phyloP scores from a whole-genome alignment of 2,888 invertebrate genomes.

The Zonitis immaculata region DNA sequence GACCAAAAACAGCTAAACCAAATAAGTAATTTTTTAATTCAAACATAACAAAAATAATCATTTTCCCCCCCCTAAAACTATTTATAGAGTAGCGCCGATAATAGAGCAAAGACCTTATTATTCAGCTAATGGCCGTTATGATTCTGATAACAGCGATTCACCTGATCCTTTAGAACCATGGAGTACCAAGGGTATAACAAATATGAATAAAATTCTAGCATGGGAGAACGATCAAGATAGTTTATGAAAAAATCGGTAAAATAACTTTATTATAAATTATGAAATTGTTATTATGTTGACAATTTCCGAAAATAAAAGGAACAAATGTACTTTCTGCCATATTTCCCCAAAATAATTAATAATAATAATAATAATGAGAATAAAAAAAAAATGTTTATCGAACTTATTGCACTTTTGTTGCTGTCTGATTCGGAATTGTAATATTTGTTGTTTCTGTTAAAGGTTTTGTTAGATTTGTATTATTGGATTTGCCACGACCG shows the following conservation, averaged over 20 bases:
- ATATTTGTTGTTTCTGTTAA: slow-evolving; percentile 46
- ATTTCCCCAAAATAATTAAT: neutral
- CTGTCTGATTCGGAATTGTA: slow-evolving; percentile 32
- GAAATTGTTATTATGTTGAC: neutral
- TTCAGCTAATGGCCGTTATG: slow-evolving; percentile 42
- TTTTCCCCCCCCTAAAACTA: no score
- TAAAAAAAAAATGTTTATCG: neutral
- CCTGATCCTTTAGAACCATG: slow-evolving; percentile 67
- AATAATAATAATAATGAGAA: no score
- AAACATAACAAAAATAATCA: no score
- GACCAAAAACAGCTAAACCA: slow-evolving; percentile 42
- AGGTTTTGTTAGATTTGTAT: slow-evolving; percentile 33
- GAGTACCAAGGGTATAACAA: slow-evolving; percentile 65
- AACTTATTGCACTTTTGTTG: slow-evolving; percentile 37
- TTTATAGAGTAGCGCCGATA: slow-evolving; percentile 52
- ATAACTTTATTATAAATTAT: neutral
- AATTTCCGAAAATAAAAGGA: no score
- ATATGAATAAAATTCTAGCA: slow-evolving; percentile 67
- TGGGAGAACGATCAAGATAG: slow-evolving; percentile 57
- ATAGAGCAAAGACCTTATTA: slow-evolving; percentile 44
- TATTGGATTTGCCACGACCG: slow-evolving; percentile 48
- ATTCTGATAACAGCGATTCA: slow-evolving; percentile 43
- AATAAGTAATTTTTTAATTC: slow-evolving; percentile 44
- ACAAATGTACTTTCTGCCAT: neutral
- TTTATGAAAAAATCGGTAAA: slow-evolving; percentile 38